Conservation (phyloP, 1,140 invertebrate genomes). For the Aphelinus certus region DNA sequence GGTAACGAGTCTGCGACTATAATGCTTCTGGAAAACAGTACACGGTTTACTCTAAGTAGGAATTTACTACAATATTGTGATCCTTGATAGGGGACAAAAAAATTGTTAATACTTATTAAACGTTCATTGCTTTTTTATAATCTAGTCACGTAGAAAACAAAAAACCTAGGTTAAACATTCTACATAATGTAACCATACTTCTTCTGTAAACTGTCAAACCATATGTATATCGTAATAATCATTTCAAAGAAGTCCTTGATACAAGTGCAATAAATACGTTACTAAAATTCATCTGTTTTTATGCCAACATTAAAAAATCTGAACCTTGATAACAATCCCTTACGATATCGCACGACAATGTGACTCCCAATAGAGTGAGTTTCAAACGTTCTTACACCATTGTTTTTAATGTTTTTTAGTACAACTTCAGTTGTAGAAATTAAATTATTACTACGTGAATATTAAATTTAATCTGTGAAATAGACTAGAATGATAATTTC, state of each 20-base stretch:
- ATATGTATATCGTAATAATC: conserved; percentile 43
- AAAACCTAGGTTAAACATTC: conserved; percentile 56
- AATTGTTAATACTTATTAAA: conserved; percentile 51
- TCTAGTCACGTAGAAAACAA: conserved; percentile 59
- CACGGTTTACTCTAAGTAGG: conserved; percentile 18
- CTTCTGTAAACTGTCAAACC: conserved; percentile 49
- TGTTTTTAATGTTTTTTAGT: no score
- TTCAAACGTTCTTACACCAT: no score
- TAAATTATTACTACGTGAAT: no score
- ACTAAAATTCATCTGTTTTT: conserved; percentile 16
- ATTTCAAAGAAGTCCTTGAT: conserved; percentile 37
- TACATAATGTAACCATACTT: conserved; percentile 60
- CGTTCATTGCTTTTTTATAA: conserved; percentile 60
- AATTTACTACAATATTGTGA: conserved; percentile 52
- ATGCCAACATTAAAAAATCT: no score
- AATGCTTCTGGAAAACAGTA: not conserved
- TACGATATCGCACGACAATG: no score
- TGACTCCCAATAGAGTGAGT: no score
- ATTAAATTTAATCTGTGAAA: no score
- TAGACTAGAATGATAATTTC: no score
- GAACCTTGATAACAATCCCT: no score
- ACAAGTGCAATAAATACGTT: conserved; percentile 40
- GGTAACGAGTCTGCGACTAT: not conserved
- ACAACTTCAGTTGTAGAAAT: no score
- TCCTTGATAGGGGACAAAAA: conserved; percentile 35